Base-by-base conservation (phyloP, 2,888 invertebrate genomes). In the Shargacucullia verbasci region DNA sequence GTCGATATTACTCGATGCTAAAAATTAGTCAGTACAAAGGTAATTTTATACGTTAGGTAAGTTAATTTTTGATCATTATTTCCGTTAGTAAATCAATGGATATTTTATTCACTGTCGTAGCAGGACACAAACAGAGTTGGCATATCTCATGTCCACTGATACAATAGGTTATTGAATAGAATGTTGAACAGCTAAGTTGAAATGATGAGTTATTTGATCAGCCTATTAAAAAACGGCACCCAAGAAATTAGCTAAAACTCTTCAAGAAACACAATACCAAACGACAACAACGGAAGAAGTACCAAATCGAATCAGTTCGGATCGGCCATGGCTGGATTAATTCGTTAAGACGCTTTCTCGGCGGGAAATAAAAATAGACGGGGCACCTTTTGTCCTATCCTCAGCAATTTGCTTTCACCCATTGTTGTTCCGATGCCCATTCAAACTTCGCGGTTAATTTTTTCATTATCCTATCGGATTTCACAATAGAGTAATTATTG, bases 261-360 rank as follows among this genome's bases (percentile, higher is more conserved):
- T 13, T 33, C 39, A 20, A n/a, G 20, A 12, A 13, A 37, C 10
- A n/a, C 15, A 31, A 14, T 43, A 31, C n/a, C 15, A 38, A 40
- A 20, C 9, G 11, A 8, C 4, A 12, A 43, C 39, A 66, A 76
- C 76, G 84, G 82, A 85, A 84, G 78, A 14, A 73, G 80, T 80
- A 79, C 77, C 79, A 81, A 81, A 83, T 75, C 81, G 82, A 86
- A 83, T 81, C 79, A 71, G 69, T 67, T 77, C 67, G 61, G 31
- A 70, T 66, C 82, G 78, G 83, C 86, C 82, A 84, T 76, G 82
- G 71, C 78, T 80, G 80, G 79, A 90, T 90, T 90, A 91, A 90
- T 89, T 87, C 81, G 85, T 84, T 82, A 82, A 86, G 85, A 84
- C 50, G 77, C 81, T 87, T 89, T 85, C 84, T 76, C 80, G 61